Evolutionary conservation across 2,797 vertebrate species (phyloP).

Genomic region (Petrocephalus sullivani): DNA sequence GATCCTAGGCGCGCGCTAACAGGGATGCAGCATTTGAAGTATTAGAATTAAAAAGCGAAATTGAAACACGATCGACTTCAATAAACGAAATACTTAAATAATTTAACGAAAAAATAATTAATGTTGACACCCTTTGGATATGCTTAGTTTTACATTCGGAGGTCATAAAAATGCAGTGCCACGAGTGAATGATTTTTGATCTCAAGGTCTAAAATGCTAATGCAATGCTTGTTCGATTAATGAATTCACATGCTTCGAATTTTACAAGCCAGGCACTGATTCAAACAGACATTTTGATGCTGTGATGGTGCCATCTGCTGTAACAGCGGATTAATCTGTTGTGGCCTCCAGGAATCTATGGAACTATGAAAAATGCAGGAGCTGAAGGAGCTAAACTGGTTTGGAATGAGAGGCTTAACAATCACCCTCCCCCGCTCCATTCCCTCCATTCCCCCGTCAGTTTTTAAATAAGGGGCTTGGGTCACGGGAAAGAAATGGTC

Average conservation of each 20-base stretch:
- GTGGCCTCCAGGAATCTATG: neutral
- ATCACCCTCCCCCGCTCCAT: neutral
- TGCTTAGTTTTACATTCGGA: slow-evolving; percentile 16
- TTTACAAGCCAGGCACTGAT: slow-evolving; percentile 13
- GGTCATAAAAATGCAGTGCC: slow-evolving; percentile 12
- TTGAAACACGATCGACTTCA: neutral
- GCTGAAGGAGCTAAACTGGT: neutral
- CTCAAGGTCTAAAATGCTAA: slow-evolving; percentile 18
- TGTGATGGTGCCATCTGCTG: slow-evolving; percentile 5
- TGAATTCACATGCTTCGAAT: slow-evolving; percentile 16
- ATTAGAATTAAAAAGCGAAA: neutral
- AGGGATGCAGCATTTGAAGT: neutral
- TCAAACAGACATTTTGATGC: slow-evolving; percentile 13
- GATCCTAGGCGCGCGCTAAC: neutral
- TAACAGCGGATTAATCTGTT: slow-evolving; percentile 8
- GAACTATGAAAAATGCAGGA: slow-evolving; percentile 14
- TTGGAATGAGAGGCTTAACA: neutral
- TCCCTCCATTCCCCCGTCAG: neutral
- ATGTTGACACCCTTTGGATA: slow-evolving; percentile 16
- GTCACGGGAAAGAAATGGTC: neutral
- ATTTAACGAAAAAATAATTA: slow-evolving; percentile 15
- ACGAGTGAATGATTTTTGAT: slow-evolving; percentile 19
- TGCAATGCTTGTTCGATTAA: slow-evolving; percentile 11
- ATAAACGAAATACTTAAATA: slow-evolving; percentile 15
- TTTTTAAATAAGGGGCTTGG: neutral